Evolutionary conservation across 2,797 vertebrate species (phyloP).

Genomic region (Arremon brunneinucha): DNA sequence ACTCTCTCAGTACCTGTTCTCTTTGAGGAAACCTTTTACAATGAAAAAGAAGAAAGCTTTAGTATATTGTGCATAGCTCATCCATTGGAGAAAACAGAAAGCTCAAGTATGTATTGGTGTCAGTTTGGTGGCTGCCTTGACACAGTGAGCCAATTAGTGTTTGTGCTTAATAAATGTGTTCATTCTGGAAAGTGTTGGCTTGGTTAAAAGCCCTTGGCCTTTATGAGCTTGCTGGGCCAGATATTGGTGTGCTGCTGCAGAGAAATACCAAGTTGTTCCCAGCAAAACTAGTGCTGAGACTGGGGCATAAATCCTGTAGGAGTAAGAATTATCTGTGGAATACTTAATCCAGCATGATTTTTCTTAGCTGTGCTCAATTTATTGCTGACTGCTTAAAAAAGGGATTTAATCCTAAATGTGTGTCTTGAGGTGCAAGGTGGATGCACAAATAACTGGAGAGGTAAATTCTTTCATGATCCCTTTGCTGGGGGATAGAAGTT

Average conservation of each 20-base stretch:
- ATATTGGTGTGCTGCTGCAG: neutral
- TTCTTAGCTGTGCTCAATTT: neutral
- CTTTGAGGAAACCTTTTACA: slow-evolving; percentile 98
- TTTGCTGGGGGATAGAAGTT: neutral
- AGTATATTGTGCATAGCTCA: slow-evolving; percentile 90
- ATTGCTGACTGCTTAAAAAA: neutral
- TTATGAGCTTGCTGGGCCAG: neutral
- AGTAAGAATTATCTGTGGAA: neutral
- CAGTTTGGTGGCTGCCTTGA: neutral
- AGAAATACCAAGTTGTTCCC: neutral
- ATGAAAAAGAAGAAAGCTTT: slow-evolving; percentile 93
- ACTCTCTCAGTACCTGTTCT: slow-evolving; percentile 84
- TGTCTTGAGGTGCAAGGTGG: neutral
- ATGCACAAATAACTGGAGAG: neutral
- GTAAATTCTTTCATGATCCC: neutral
- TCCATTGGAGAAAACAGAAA: slow-evolving; percentile 77
- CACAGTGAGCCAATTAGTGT: neutral
- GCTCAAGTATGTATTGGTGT: slow-evolving; percentile 62
- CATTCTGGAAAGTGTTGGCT: neutral
- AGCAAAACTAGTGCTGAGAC: neutral
- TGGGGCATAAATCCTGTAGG: neutral
- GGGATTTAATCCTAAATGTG: neutral
- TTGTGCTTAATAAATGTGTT: neutral
- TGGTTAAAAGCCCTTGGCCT: neutral
- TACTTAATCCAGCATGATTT: neutral